Conservation (phyloP, 2,113 vertebrate species). For the Cavia porcellus region DNA sequence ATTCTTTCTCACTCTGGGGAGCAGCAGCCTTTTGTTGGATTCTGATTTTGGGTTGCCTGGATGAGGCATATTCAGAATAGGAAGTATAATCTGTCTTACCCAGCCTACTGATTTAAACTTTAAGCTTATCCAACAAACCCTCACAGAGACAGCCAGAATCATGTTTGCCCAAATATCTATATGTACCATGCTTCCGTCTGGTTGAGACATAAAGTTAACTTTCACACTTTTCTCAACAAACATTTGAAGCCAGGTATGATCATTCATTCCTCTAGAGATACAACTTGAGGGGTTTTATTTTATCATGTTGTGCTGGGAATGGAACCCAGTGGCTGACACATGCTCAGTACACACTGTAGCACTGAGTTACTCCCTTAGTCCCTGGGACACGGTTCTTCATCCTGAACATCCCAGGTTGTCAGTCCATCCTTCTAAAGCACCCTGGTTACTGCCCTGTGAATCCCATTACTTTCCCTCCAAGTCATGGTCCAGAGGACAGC, state of each 20-base stretch:
- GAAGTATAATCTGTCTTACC: not conserved
- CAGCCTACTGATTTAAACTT: not conserved
- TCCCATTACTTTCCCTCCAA: accelerated
- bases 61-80: not conserved
- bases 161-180: not conserved
- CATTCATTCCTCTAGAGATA: not conserved
- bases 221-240: not conserved
- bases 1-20: not conserved
- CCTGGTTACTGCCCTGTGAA: not conserved
- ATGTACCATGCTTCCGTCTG: not conserved
- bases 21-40: not conserved
- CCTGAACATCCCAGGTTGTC: not conserved
- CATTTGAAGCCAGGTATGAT: not conserved
- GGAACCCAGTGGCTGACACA: not conserved
- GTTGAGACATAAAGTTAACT: not conserved
- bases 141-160: not conserved
- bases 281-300: not conserved
- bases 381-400: not conserved
- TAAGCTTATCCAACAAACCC: not conserved
- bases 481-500: too few relatives aligned
- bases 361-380: not conserved
- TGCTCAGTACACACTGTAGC: not conserved
- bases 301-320: not conserved
- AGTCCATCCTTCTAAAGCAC: not conserved
- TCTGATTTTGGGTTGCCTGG: not conserved